Evolutionary conservation across 2,113 vertebrate genomes (phyloP).

Genomic region (Ciconia maguari): DNA sequence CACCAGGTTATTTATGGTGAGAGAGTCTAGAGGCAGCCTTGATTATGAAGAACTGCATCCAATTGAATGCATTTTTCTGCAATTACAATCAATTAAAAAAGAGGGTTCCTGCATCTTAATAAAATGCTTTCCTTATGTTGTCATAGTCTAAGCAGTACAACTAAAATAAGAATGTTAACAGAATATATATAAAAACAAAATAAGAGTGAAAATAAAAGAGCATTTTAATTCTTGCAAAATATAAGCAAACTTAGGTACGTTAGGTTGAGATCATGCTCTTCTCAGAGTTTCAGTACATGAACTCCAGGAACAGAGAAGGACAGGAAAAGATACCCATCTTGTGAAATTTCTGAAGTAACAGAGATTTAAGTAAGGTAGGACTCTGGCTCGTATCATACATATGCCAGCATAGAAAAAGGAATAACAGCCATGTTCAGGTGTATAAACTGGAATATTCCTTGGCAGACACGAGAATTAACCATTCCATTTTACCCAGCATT

Average conservation of each 20-base stretch:
- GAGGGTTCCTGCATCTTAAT: not conserved
- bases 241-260: not conserved
- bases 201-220: not conserved
- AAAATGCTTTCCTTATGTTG: conserved; percentile 19
- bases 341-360: not conserved
- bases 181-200: not conserved
- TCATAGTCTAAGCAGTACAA: not conserved
- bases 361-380: not conserved
- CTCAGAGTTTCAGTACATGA: not conserved
- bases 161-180: not conserved
- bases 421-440: not conserved
- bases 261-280: not conserved
- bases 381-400: no score
- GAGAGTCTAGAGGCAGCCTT: not conserved
- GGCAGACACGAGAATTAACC: not conserved
- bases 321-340: not conserved
- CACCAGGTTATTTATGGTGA: not conserved
- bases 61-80: not conserved
- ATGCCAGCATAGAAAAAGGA: not conserved
- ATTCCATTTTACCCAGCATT: not conserved
- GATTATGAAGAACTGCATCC: not conserved
- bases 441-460: not conserved
- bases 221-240: not conserved
- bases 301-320: not conserved
- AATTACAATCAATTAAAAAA: conserved; percentile 42